These are phyloP conservation scores for Fukomys damarensis DNA, from an alignment of 2,113 vertebrate genomes.

Conservation along the genomic window DNA sequence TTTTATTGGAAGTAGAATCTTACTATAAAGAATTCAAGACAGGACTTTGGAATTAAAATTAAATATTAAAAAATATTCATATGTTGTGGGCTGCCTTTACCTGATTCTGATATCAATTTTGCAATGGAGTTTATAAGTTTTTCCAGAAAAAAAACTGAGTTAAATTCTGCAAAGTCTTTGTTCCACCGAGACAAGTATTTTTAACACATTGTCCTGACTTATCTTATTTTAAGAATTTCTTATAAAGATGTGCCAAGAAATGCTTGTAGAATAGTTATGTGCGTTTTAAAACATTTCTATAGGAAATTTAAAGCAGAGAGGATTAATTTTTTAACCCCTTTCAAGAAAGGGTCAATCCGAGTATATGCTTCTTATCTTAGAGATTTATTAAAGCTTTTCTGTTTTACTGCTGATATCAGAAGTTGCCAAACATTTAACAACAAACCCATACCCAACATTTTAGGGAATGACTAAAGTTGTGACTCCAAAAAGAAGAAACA, in stretches of 20 bases:
- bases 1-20: background rate
- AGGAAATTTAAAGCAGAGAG: conserved; percentile 21
- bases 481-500: background rate
- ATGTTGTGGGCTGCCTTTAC: background rate
- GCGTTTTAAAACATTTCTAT: background rate
- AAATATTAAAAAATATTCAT: background rate
- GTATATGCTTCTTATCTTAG: background rate
- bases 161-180: conserved; percentile 13
- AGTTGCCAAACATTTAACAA: background rate
- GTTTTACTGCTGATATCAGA: background rate
- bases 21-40: background rate
- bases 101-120: background rate
- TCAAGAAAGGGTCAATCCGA: background rate
- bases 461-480: background rate
- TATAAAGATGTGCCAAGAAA: background rate
- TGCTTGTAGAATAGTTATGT: background rate
- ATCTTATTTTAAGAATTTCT: background rate
- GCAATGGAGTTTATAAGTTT: background rate
- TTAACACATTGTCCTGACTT: background rate
- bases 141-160: background rate
- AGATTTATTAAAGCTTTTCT: background rate
- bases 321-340: background rate
- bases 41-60: background rate
- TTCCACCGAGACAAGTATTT: background rate
- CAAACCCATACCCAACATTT: background rate